Conservation (phyloP, 2,113 vertebrate genomes). For the Lampris incognitus region DNA sequence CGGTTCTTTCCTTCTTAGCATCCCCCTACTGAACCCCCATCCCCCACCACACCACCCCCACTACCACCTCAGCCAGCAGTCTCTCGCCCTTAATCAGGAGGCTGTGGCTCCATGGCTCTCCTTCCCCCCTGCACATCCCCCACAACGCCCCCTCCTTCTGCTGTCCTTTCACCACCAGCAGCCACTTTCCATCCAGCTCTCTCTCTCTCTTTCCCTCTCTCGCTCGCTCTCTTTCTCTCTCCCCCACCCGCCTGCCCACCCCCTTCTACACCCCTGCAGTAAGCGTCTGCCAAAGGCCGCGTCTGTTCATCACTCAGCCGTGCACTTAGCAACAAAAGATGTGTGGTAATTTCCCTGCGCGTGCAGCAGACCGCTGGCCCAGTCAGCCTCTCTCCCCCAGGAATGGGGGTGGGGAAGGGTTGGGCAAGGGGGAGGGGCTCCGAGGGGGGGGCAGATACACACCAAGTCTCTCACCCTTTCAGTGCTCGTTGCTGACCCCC, state of each 20-base stretch:
- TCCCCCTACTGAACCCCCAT: conserved; percentile 4
- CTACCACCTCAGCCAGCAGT: conserved; percentile 69
- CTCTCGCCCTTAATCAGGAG: conserved; percentile 82
- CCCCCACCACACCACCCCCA: conserved; percentile 14
- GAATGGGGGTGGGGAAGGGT: conserved; percentile 3
- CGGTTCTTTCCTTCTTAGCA: conserved; percentile 52
- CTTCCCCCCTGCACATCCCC: conserved; percentile 47
- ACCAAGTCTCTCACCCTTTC: conserved; percentile 47
- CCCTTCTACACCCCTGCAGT: conserved; percentile 79
- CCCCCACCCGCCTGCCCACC: conserved; percentile 39
- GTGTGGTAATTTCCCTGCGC: conserved; percentile 77
- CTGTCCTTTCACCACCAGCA: conserved; percentile 65
- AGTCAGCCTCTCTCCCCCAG: conserved; percentile 38
- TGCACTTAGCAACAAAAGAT: conserved; percentile 82
- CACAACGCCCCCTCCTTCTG: conserved; percentile 52
- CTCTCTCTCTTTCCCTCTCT: conserved; percentile 47
- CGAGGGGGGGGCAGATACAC: not conserved
- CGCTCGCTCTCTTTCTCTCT: conserved; percentile 43
- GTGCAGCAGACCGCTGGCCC: conserved; percentile 54
- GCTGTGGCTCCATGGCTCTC: conserved; percentile 49
- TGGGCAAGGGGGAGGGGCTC: not conserved
- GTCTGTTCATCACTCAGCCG: conserved; percentile 81
- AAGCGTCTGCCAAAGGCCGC: conserved; percentile 80
- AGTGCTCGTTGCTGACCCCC: conserved; percentile 68
- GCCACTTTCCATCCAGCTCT: conserved; percentile 51